Base-by-base conservation (phyloP, 2,888 invertebrate genomes). In the Phorcus lineatus region DNA sequence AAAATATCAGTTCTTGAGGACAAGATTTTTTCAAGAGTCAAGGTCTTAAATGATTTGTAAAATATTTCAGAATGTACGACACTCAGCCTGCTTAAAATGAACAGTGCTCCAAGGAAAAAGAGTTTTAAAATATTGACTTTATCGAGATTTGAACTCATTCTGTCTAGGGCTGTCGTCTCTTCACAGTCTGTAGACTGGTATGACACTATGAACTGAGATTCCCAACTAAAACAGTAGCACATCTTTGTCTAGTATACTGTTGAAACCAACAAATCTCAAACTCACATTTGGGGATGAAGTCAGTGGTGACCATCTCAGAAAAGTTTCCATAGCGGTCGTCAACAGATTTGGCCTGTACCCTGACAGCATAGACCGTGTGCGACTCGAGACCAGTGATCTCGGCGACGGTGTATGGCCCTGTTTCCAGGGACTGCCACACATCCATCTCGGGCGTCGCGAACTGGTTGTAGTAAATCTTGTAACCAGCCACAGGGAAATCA, bases 401-500 rank as follows among this genome's bases (percentile, higher is more conserved):
- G 0, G 88, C 88, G 7, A 89, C 88, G 11, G 90, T 91, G 78
- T 90, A 89, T 0, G 91, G 91, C 13, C 91, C 91, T 0, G 88
- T 89, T 22, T 91, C 91, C 47, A 88, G 81, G 66, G 86, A 87
- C 36, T 88, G 85, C 93, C 93, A 93, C 19, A 87, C 77, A 36
- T 86, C 87, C 89, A 91, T 90, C 81, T 90, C 87, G 0, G 88
- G 86, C 0, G 87, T 82, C 36, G 87, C 88, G 80, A 86, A 89
- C 80, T 86, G 87, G 81, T 88, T 90, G 87, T 91, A 93, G 85
- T 88, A 92, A 31, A 93, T 86, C 4, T 89, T 86, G 85, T 93
- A 93, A 55, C 91, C 91, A 0, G 89, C 86, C 17, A 93, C 91
- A 2, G 90, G 85, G 79, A 87, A 86, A 40, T 87, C 86, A 95